Evolutionary conservation across 2,113 vertebrate species (phyloP), one percentile per base, ranked within the genome.

Genomic region (Alexandromys fortis): DNA sequence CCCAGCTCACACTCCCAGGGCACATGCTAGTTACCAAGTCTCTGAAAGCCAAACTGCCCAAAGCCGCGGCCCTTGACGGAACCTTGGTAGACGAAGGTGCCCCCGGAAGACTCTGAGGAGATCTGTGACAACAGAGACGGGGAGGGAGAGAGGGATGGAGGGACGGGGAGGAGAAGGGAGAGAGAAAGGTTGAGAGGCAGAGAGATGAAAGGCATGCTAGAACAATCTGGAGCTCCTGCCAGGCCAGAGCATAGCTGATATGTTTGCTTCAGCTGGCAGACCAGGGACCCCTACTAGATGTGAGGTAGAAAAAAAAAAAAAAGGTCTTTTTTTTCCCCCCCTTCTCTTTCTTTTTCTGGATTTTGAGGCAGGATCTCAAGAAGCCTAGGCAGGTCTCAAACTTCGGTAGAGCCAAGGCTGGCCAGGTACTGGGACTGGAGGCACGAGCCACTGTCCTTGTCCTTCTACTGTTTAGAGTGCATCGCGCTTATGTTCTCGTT

Each of bases 41-140:
- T 99, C 98, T 99, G 99, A 90, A 99, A 99, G 98, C 99, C 99
- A 90, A 99, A 99, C 97, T 99, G 99, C 89, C 99, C 99, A 14
- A 99, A 99, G 97, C 99, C 99, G 98, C 99, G 99, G 97, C 99
- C 99, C 95, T 99, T 99, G 93, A 99, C 99, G 22, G 99, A 99
- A 96, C 99, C 99, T 97, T 99, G 99, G 98, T 99, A 99, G 93
- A 99, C 99, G 96, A 99, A 99, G 3, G 99, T 99, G 98, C 99
- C 99, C 2, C 99, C 99, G 0, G 99, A 99, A 16, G 99, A 98
- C 97, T 99, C 99, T 0, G 99, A 99, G 0, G 99, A 99, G 98
- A 99, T 99, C 99, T 99, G 94, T n/a, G 49, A 55, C 1, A 58
- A 88, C 8, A 30, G 72, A 14, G 77, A 26, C 4, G 26, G 38